Conservation (phyloP, 2,888 invertebrate genomes). For the Noctua janthina region DNA sequence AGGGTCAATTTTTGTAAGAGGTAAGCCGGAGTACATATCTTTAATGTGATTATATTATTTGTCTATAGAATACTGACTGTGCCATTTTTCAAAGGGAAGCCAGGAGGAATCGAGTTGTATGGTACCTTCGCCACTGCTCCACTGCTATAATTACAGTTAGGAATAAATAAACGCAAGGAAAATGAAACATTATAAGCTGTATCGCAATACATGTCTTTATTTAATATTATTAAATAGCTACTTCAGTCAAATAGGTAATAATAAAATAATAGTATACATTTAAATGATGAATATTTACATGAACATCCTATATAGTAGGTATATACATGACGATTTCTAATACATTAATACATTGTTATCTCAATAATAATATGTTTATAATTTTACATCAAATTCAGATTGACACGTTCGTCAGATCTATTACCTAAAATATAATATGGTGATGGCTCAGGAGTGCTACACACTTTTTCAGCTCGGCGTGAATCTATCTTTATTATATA, state of each 20-base stretch:
- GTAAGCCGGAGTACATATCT: too few relatives aligned
- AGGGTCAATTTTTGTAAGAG: too few relatives aligned
- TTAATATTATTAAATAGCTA: slow-evolving; percentile 59
- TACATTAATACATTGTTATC: slow-evolving; percentile 31
- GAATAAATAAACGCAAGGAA: slow-evolving; percentile 1
- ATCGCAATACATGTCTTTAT: slow-evolving; percentile 63
- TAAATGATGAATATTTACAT: slow-evolving; percentile 59
- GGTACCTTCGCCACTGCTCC: too few relatives aligned
- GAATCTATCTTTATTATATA: too few relatives aligned
- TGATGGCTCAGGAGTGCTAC: background rate
- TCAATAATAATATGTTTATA: slow-evolving; percentile 38
- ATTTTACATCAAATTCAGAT: slow-evolving; percentile 37
- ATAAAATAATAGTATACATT: slow-evolving; percentile 53
- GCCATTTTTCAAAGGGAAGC: too few relatives aligned
- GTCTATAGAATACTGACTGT: too few relatives aligned
- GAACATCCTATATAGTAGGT: slow-evolving; percentile 40
- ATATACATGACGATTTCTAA: slow-evolving; percentile 42
- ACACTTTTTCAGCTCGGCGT: background rate
- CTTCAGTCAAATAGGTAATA: slow-evolving; percentile 64
- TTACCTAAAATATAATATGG: background rate
- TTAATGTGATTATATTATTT: too few relatives aligned
- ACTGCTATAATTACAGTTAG: background rate
- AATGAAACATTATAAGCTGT: slow-evolving; percentile 11
- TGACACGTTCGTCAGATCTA: slow-evolving; percentile 22
- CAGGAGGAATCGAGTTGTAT: too few relatives aligned